Evolutionary conservation across 2,113 vertebrate species (phyloP).

Genomic region (Corythornis cristatus): DNA sequence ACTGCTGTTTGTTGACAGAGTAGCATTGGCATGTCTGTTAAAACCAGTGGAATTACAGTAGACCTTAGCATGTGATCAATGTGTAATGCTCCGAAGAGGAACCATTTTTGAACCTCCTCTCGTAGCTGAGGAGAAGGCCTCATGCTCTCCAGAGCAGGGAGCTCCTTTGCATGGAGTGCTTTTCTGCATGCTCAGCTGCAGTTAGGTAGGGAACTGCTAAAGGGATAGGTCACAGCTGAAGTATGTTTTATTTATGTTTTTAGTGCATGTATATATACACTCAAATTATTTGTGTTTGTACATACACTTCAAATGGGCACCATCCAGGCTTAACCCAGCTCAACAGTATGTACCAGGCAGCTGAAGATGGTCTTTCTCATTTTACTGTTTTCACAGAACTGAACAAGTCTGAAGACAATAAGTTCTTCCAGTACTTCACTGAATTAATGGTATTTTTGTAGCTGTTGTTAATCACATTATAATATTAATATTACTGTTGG

Average conservation of each 20-base stretch:
- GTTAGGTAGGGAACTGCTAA: neutral
- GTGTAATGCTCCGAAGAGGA: neutral
- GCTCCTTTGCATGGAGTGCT: neutral
- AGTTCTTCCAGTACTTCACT: neutral
- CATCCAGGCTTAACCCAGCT: neutral
- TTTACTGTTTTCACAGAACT: neutral
- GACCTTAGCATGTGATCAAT: neutral
- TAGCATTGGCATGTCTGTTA: neutral
- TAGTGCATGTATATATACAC: neutral
- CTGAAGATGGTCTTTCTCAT: neutral
- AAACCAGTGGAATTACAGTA: neutral
- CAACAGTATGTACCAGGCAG: neutral
- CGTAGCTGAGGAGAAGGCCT: neutral
- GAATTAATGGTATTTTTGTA: neutral
- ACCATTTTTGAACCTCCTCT: neutral
- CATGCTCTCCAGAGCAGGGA: too few species aligned
- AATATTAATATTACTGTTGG: neutral
- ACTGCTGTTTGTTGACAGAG: neutral
- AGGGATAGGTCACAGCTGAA: neutral
- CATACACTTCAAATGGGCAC: rapidly evolving
- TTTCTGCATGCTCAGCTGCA: neutral
- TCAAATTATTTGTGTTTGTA: neutral
- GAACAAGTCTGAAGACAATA: neutral
- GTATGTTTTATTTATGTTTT: neutral
- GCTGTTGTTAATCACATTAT: neutral